Conservation (phyloP, 2,113 vertebrate genomes). For the Atlantisia rogersi region DNA sequence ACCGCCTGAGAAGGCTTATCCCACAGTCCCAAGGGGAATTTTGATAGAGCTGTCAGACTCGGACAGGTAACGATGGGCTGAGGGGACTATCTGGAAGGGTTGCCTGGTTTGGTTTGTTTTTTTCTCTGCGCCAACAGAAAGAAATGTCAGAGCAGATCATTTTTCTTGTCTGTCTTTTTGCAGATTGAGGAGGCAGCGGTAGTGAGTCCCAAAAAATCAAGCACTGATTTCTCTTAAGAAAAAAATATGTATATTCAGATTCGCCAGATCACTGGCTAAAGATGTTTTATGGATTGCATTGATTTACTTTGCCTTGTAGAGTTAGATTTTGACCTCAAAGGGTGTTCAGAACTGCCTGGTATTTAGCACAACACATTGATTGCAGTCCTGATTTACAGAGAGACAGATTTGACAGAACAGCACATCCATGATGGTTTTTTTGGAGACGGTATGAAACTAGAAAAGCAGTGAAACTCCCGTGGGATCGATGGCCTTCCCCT, state of each 20-base stretch:
- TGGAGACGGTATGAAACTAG: not conserved
- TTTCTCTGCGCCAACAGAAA: not conserved
- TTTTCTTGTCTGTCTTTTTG: not conserved
- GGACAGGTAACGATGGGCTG: not conserved
- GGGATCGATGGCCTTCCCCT: not conserved
- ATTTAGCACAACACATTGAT: constrained; percentile 53
- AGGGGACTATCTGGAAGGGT: not conserved
- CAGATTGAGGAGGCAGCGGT: not conserved
- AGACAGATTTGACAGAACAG: not conserved
- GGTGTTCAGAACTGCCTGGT: constrained; percentile 15
- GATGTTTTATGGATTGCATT: constrained; percentile 55
- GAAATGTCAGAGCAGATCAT: not conserved
- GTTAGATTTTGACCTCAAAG: constrained; percentile 10
- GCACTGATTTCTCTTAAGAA: not conserved
- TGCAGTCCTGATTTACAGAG: constrained; percentile 29
- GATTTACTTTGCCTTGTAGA: constrained; percentile 44
- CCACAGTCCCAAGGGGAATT: not conserved
- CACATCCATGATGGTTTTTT: not conserved
- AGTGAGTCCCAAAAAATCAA: not conserved
- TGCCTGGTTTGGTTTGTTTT: not conserved
- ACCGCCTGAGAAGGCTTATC: not conserved
- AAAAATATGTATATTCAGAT: not conserved
- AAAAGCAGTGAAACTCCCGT: not conserved
- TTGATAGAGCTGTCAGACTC: not conserved
- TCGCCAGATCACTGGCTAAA: constrained; percentile 7